Base-by-base conservation (phyloP, 2,888 invertebrate genomes). In the Rapana venosa region DNA sequence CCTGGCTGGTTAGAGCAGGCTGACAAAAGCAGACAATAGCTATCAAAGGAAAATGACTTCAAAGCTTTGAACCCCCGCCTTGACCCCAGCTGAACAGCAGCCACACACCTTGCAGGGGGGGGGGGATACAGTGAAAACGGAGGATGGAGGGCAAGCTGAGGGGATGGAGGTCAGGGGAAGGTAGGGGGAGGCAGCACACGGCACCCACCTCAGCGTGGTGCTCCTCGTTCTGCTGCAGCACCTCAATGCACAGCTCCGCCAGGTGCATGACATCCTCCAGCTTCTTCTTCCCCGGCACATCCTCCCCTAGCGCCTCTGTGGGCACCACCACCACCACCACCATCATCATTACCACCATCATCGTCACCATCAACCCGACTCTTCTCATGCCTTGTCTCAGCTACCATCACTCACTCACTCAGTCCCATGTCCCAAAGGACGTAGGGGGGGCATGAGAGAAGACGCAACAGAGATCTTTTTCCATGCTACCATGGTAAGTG, bases 211-310 rank as follows among this genome's bases (percentile, higher is more conserved):
- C 99, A 93, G 99, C 99, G 97, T 99, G 99, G 96, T 99, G 99
- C 96, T 99, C 99, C 97, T 99, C 99, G 96, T 99, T 99, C 96
- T 99, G 99, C 96, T 99, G 99, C 92, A 99, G 97, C 81, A 99
- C 97, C 96, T 99, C 99, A 90, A 99, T 99, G 96, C 99, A 99
- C 86, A 99, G 97, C 96, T 99, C 99, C 26, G 99, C 99, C 93
- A 99, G 97, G 96, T 98, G 99, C 95, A 99, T 98, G 90, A 99
- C 97, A 96, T 99, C 99, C 96, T 99, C 99, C 88, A 99, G 97
- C 61, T 95, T 94, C 93, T 95, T 95, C 93, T 96, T 95, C 15
- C 95, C 96, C 77, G 95, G 94, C 61, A 96, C 95, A 88, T 96
- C 96, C 81, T 94, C 95, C 87, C 92, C 91, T 32, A 93, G 93